Conservation (phyloP, 2,888 invertebrate genomes). For the Archips xylosteana region DNA sequence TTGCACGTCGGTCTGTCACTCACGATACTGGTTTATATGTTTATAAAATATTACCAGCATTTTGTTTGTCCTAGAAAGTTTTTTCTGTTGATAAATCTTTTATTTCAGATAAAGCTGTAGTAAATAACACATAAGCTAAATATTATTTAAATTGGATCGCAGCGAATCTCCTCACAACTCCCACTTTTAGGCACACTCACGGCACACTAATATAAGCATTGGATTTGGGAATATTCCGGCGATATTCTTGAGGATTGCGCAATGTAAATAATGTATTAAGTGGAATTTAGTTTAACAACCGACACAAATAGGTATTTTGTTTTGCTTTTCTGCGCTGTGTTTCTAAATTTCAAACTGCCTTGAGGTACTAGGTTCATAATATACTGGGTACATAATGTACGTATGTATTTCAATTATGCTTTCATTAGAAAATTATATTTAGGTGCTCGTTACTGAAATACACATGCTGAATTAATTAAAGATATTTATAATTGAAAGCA, state of each 20-base stretch:
- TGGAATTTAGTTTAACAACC: conserved; percentile 20
- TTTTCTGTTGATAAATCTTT: neutral
- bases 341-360: neutral
- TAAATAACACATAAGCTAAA: conserved; percentile 1
- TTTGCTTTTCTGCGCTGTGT: conserved; percentile 17
- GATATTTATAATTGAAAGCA: no score
- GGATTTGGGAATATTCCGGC: conserved; percentile 31
- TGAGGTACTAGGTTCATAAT: neutral
- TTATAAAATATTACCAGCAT: neutral
- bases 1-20: no score
- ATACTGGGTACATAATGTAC: neutral
- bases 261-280: conserved; percentile 36
- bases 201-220: conserved; percentile 17
- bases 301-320: conserved; percentile 26
- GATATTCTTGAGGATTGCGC: conserved; percentile 29
- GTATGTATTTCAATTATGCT: no score
- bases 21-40: no score
- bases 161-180: neutral
- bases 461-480: no score
- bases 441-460: no score
- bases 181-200: conserved; percentile 15
- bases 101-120: conserved; percentile 2
- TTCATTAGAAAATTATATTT: no score
- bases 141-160: conserved; percentile 35
- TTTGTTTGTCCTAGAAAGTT: neutral